Evolutionary conservation across 2,888 invertebrate species (phyloP), one percentile per base, ranked within the genome.

Genomic region (Eumacrocentrus americanus): DNA sequence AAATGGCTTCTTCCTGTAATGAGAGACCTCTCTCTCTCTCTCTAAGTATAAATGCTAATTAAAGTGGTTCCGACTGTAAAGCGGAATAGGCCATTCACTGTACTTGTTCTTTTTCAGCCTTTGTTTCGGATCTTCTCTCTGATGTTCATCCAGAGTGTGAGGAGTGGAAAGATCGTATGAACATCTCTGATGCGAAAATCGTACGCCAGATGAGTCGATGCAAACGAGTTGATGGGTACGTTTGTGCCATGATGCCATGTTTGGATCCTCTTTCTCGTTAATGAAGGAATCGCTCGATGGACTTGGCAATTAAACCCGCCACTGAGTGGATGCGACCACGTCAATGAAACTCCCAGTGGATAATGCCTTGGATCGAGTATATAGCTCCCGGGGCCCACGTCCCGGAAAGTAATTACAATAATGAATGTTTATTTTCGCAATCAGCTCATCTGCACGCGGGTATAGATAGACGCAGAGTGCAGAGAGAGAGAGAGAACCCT

Each of bases 391-490:
- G n/a, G 22, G 14, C 20, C 20, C 47, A 48, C 74, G 72, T 75
- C 73, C 72, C 72, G 71, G 72, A 73, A 75, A 76, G 75, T 76
- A 77, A 77, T 77, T 77, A 76, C 77, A 75, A 76, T 77, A 77
- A 77, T 77, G 76, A 77, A 76, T 77, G 77, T 77, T 77, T 77
- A 75, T 77, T 77, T 75, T 75, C 75, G 74, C 75, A 77, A 76
- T 77, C 75, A 74, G 72, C 70, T 71, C 70, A 71, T 74, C 72
- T 72, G 72, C 73, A 37, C 64, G 76, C 78, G 72, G 75, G 77
- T 76, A 35, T 5, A 48, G 38, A 14, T 9, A 64, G 60, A 67
- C 67, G 65, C n/a, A n/a, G n/a, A n/a, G n/a, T n/a, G n/a, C n/a
- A n/a, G n/a, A n/a, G n/a, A n/a, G n/a, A n/a, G n/a, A n/a, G n/a